Evolutionary conservation across 2,113 vertebrate species (phyloP), one percentile per base, ranked within the genome.

Genomic region (Tiliqua scincoides): DNA sequence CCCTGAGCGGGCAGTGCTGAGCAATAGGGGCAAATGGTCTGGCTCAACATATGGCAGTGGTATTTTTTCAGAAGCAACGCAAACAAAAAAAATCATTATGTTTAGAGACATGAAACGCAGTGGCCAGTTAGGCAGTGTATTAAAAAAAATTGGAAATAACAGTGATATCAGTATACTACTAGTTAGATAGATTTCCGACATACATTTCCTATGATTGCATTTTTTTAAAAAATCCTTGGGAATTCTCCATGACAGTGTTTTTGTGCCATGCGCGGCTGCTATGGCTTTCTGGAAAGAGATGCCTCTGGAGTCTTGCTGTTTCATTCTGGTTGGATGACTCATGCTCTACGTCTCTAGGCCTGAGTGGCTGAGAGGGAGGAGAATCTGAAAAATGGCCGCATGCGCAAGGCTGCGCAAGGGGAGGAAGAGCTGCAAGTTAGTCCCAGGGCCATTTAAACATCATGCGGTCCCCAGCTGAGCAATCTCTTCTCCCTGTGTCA

Each of bases 291-390:
- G 61, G 82, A 84, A 40, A 30, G 32, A 7, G 30, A 75, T 37
- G 62, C 83, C 35, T 30, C 37, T 12, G 3, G 35, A 12, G 37
- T 62, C 74, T 65, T 74, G 40, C 59, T 63, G 71, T 43, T 84
- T 84, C 72, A 75, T 84, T 61, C 61, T 27, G 37, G 57, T 23
- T 27, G 52, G 83, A 84, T 76, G 83, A 84, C 59, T 84, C 61
- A 84, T 40, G 6, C 23, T 54, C 12, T 18, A 23, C 61, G 63
- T 84, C 40, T n/a, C 72, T 65, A 27, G 37, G 27, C 82, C 57
- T 17, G 4, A 61, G 20, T 74, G 37, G 37, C 59, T 5, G 1
- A 14, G 30, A 20, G 32, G 62, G 14, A 40, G 61, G 40, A 35
- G 43, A 21, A 52, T 57, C 54, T 57, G 54, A 57, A 57, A 67